These are phyloP conservation scores for Abramis brama DNA, from an alignment of 2,113 vertebrate genomes.

Conservation along the genomic window DNA sequence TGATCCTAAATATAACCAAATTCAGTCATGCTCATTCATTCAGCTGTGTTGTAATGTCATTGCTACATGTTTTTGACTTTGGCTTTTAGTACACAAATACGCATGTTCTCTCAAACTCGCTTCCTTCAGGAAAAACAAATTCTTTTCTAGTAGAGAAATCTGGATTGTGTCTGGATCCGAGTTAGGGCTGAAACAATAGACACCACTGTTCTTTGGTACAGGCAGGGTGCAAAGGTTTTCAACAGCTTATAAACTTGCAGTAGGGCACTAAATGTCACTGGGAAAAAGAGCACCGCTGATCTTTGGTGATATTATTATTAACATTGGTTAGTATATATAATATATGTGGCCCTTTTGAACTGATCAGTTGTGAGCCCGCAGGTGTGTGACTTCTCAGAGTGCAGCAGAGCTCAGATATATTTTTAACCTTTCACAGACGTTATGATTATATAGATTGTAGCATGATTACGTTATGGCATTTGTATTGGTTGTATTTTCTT, in stretches of 20 bases:
- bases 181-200: slow-evolving; percentile 31
- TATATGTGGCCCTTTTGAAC: not conserved
- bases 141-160: not conserved
- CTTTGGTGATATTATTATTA: not conserved
- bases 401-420: not conserved
- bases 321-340: not conserved
- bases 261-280: not conserved
- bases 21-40: not conserved
- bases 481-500: not conserved
- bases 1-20: not conserved
- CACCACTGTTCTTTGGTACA: slow-evolving; percentile 40
- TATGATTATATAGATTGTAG: not conserved
- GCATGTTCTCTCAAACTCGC: not conserved
- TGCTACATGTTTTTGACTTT: not conserved
- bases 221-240: not conserved
- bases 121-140: not conserved
- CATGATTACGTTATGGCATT: not conserved
- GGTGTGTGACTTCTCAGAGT: not conserved
- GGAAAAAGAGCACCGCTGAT: not conserved
- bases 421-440: not conserved
- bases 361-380: not conserved
- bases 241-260: not conserved
- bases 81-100: not conserved
- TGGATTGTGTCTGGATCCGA: not conserved
- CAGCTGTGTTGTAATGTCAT: not conserved